Evolutionary conservation across 2,888 invertebrate genomes (phyloP).

Genomic region (Acronicta aceris): DNA sequence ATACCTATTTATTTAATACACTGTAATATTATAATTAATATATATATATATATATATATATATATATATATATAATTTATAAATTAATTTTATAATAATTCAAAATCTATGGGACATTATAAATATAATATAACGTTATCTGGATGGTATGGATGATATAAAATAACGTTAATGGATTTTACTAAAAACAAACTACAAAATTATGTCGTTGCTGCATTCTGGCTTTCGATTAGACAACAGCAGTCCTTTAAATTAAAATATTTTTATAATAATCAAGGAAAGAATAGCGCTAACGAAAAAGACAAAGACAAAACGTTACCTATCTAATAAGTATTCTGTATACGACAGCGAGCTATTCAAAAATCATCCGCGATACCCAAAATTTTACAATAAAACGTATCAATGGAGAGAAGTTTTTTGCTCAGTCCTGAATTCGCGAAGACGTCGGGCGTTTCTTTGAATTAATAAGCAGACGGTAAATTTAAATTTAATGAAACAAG

Average conservation of each 20-base stretch:
- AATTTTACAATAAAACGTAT: conserved; percentile 69
- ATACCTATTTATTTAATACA: not conserved
- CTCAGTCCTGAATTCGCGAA: conserved; percentile 64
- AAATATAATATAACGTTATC: too few relatives aligned
- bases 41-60: too few relatives aligned
- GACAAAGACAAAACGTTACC: conserved; percentile 30
- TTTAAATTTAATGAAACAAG: conserved; percentile 86
- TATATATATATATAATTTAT: too few relatives aligned
- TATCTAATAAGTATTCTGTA: conserved; percentile 43
- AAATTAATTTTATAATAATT: too few relatives aligned
- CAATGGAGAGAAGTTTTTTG: conserved; percentile 67
- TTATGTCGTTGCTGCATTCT: too few relatives aligned
- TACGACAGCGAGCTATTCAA: conserved; percentile 49
- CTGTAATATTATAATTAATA: too few relatives aligned
- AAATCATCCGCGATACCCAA: conserved; percentile 56
- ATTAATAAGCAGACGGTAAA: conserved; percentile 83
- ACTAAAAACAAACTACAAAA: too few relatives aligned
- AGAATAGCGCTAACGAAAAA: conserved; percentile 21
- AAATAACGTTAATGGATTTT: too few relatives aligned
- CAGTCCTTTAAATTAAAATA: too few relatives aligned
- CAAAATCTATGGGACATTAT: too few relatives aligned
- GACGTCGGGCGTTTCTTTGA: conserved; percentile 75
- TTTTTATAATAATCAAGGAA: conserved; percentile 4
- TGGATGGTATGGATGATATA: too few relatives aligned
- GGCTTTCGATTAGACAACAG: too few relatives aligned